Evolutionary conservation across 1,140 invertebrate species (phyloP).

Genomic region (Lepidurus apus): DNA sequence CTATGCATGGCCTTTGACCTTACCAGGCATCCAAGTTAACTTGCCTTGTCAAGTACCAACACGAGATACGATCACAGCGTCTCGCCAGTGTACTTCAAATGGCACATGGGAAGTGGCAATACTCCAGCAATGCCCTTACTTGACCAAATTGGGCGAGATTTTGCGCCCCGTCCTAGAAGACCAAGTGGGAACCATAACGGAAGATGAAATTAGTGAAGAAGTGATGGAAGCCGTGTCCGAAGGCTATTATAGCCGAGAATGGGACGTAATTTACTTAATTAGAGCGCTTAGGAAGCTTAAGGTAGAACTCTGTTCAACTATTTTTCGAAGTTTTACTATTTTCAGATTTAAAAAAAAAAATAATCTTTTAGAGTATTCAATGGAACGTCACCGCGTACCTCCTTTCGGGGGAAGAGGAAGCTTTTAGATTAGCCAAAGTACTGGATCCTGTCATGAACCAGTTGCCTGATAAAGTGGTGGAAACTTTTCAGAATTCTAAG

Average conservation of each 20-base stretch:
- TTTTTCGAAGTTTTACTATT: not conserved
- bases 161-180: not conserved
- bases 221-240: not conserved
- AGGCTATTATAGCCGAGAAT: not conserved
- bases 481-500: constrained; percentile 3
- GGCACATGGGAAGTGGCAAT: not conserved
- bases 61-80: not conserved
- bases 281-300: not conserved
- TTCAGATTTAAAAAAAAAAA: too few relatives aligned
- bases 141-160: constrained; percentile 6
- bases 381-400: not conserved
- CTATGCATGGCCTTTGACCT: not conserved
- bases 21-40: not conserved
- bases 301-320: not conserved
- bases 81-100: not conserved
- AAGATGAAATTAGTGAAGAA: not conserved
- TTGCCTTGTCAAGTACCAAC: not conserved
- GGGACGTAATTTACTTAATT: constrained; percentile 8
- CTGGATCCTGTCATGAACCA: not conserved
- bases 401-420: not conserved
- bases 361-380: not conserved
- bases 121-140: not conserved
- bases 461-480: constrained; percentile 2
- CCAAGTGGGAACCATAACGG: not conserved
- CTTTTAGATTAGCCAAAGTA: not conserved